Percentiles rank a stretch among this genome's conserved stretches.
phyloP scores from a whole-genome alignment of 2,888 invertebrate species.

The Zaprionus obscuricornis region DNA sequence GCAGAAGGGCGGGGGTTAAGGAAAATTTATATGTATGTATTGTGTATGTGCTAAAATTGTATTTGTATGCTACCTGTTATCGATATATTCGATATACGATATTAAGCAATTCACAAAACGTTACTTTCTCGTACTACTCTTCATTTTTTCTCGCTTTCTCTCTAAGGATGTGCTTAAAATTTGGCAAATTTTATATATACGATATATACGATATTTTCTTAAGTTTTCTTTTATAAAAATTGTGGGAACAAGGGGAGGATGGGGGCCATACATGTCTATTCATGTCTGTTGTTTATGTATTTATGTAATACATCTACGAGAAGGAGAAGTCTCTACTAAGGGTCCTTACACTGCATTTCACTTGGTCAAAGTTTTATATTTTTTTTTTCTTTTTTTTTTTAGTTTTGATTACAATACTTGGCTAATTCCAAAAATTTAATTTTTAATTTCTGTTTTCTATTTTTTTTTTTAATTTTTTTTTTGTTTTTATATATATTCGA shows the following conservation, averaged over 20 bases:
- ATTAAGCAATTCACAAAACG: slow-evolving; percentile 33
- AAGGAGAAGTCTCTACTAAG: slow-evolving; percentile 15
- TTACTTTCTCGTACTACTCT: slow-evolving; percentile 22
- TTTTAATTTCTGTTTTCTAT: no score
- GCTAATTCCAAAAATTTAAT: slow-evolving; percentile 23
- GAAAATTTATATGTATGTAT: slow-evolving; percentile 8
- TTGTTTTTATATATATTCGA: neutral
- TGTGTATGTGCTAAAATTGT: slow-evolving; percentile 1
- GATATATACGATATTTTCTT: slow-evolving; percentile 24
- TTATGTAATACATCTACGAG: slow-evolving; percentile 32
- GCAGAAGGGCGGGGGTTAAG: no score
- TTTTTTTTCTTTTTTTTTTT: no score
- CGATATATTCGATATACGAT: slow-evolving; percentile 40
- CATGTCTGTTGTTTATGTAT: no score
- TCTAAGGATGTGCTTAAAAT: slow-evolving; percentile 61
- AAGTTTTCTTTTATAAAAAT: no score
- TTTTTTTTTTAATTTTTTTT: neutral
- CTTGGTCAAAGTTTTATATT: slow-evolving; percentile 58
- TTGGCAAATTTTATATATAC: slow-evolving; percentile 67
- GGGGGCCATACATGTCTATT: no score
- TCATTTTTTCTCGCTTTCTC: slow-evolving; percentile 5
- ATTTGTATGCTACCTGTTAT: slow-evolving; percentile 39
- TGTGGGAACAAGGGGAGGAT: no score
- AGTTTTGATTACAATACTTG: slow-evolving; percentile 52
- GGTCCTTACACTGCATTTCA: slow-evolving; percentile 50